Evolutionary conservation across 2,113 vertebrate species (phyloP), one percentile per base, ranked within the genome.

Genomic region (Scomber japonicus): DNA sequence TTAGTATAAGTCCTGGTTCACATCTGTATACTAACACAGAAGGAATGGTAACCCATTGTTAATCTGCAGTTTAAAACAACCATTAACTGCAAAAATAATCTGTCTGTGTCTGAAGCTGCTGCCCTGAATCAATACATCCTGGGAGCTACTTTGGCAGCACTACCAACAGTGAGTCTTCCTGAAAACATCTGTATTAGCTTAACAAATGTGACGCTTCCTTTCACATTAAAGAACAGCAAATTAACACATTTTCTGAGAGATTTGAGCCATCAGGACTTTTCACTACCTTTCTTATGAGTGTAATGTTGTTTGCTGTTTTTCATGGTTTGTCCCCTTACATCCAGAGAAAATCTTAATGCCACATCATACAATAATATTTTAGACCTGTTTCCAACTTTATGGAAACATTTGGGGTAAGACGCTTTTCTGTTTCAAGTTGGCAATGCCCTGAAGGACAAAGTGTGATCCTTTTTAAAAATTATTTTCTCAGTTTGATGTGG

Each of bases 61-160:
- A 91, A 93, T 92, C 91, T 93, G 79, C 14, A 15, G 73, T 16
- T 93, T 92, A 90, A 84, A 88, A 84, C 65, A 75, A 80, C 84
- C 71, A 90, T 92, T 80, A 83, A 84, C 82, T 72, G 62, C 67
- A 78, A 65, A 65, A 91, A 75, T 85, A 86, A 88, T 89, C 84
- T 90, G 83, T 67, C 69, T 85, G 65, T 70, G 62, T 83, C 78
- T 55, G 63, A 83, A 74, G 71, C 71, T 1, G 2, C 64, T 55
- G 81, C 30, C 73, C 45, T 35, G 1, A 81, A 93, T 89, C 88
- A 75, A 92, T 91, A 84, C 69, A 84, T 65, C 71, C 62, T 27
- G 45, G 56, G 12, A 62, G 51, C 83, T 80, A 69, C 62, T 70
- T 70, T 59, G 35, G 12, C 56, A 49, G 21, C 17, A 57, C 13